phyloP scores from a whole-genome alignment of 2,113 vertebrate genomes.

The Pelusios castaneus region DNA sequence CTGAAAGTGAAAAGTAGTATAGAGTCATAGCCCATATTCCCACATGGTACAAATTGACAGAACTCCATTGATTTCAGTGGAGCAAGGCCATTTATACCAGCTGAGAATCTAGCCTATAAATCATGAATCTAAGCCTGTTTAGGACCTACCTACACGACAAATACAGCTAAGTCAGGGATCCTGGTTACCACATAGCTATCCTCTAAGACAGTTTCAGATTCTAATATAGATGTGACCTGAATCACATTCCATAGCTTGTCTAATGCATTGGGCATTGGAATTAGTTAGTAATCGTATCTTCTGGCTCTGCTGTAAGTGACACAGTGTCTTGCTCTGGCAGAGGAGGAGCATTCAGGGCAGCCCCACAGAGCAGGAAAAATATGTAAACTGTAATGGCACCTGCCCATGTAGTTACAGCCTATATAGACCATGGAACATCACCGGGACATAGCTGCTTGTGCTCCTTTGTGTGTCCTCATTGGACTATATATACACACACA shows the following conservation, averaged over 20 bases:
- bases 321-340: neutral
- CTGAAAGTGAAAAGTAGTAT: neutral
- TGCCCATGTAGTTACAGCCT: no score
- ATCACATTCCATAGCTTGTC: neutral
- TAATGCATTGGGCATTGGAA: neutral
- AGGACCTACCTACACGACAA: neutral
- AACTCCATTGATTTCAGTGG: neutral
- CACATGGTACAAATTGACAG: accelerated
- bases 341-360: neutral
- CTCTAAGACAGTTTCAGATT: neutral
- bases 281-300: neutral
- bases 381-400: neutral
- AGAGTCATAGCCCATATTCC: accelerated
- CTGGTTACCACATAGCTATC: neutral
- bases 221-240: neutral
- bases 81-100: neutral
- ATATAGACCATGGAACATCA: no score
- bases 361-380: no score
- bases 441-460: no score
- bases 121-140: neutral
- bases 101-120: neutral
- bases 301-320: neutral
- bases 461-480: no score
- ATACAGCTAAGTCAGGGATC: accelerated
- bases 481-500: no score